A percentile compares a stretch with the other conserved stretches of the same genome.
These are phyloP conservation scores for Megalurothrips usitatus DNA, from an alignment of 2,888 invertebrate species.

Conservation along the genomic window DNA sequence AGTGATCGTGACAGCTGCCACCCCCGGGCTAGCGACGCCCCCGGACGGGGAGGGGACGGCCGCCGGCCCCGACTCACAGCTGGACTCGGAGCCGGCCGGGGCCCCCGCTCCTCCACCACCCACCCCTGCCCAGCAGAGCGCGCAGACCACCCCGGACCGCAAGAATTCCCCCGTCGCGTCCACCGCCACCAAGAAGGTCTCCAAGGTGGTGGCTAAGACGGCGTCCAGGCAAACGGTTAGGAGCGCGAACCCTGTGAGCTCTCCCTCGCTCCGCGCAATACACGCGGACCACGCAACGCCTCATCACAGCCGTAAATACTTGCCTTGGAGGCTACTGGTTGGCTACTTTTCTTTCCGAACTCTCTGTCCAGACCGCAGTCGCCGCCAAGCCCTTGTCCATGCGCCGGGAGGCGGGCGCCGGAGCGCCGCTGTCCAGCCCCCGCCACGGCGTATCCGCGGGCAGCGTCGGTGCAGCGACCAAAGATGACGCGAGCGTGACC, in stretches of 20 bases:
- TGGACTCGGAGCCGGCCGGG: background rate
- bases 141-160: background rate
- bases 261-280: too few relatives aligned
- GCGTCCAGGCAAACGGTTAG: background rate
- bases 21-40: background rate
- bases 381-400: background rate
- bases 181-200: background rate
- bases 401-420: background rate
- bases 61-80: background rate
- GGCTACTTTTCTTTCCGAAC: too few relatives aligned
- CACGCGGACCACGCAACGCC: too few relatives aligned
- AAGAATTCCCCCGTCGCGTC: background rate
- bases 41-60: background rate
- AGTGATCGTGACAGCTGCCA: slow-evolving; percentile 10
- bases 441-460: background rate
- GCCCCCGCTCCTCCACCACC: background rate
- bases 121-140: background rate
- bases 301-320: too few relatives aligned
- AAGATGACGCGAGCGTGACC: background rate
- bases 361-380: background rate
- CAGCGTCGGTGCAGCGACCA: background rate
- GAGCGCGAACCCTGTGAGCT: too few relatives aligned
- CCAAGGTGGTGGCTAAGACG: background rate
- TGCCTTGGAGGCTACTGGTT: too few relatives aligned
- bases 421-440: background rate